These are phyloP conservation scores for Pelodytes ibericus DNA, from an alignment of 2,797 vertebrate species.

Conservation along the genomic window DNA sequence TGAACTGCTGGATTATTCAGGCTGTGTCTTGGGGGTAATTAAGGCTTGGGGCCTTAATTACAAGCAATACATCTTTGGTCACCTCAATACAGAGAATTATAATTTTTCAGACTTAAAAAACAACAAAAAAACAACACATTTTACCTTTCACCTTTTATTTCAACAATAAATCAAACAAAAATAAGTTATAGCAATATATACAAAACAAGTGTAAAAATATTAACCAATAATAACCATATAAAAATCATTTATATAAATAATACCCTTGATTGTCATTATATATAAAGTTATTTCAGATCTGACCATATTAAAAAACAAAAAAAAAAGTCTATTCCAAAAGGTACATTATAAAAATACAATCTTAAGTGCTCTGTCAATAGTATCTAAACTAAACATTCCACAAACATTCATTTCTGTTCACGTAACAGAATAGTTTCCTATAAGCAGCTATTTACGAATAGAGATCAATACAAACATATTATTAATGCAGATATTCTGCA, in stretches of 20 bases:
- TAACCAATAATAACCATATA: conserved; percentile 66
- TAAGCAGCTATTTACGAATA: background rate
- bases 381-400: conserved; percentile 43
- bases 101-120: too few relatives aligned
- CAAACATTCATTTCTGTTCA: background rate
- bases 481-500: background rate
- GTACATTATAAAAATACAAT: conserved; percentile 58
- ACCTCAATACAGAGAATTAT: too few relatives aligned
- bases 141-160: conserved; percentile 77
- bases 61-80: too few relatives aligned
- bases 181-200: conserved; percentile 75
- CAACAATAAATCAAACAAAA: conserved; percentile 68
- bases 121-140: background rate
- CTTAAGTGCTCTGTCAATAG: conserved; percentile 55
- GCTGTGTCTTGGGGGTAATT: too few relatives aligned
- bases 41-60: too few relatives aligned
- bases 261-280: conserved; percentile 59
- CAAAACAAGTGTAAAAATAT: conserved; percentile 63
- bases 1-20: too few relatives aligned
- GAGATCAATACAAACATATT: background rate
- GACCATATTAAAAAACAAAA: conserved; percentile 59
- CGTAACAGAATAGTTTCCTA: background rate
- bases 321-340: conserved; percentile 49
- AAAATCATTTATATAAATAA: conserved; percentile 68
- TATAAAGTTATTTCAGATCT: conserved; percentile 57